These are phyloP conservation scores for Pristionchus arcanus DNA, from an alignment of 2,888 invertebrate species.

Conservation along the genomic window DNA sequence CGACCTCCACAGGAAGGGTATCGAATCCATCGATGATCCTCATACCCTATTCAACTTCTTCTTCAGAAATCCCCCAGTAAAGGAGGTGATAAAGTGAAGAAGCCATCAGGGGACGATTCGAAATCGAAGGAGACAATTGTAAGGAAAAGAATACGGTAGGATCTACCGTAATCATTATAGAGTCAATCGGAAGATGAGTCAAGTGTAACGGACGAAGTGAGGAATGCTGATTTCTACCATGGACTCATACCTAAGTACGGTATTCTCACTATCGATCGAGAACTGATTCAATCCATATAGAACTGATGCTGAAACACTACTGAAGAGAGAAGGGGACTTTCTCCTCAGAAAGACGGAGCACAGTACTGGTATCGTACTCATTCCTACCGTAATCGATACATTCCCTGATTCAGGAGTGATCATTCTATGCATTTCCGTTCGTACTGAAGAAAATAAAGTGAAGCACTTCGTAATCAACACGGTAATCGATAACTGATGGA, in stretches of 20 bases:
- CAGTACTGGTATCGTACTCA: constrained; percentile 36
- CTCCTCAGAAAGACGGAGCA: constrained; percentile 69
- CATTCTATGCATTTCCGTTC: constrained; percentile 66
- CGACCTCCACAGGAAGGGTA: not conserved
- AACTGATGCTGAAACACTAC: constrained; percentile 67
- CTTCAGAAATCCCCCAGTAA: not conserved
- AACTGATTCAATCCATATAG: constrained; percentile 58
- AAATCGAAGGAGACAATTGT: constrained; percentile 5
- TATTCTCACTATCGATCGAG: constrained; percentile 30
- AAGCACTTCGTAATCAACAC: constrained; percentile 68
- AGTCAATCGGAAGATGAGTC: constrained; percentile 57
- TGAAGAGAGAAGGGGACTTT: constrained; percentile 69
- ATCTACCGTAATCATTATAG: not conserved
- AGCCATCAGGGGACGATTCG: not conserved
- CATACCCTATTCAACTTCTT: not conserved
- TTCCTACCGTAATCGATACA: not conserved
- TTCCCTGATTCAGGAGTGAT: constrained; percentile 61
- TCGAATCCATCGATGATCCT: not conserved
- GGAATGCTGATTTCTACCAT: constrained; percentile 73
- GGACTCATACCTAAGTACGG: constrained; percentile 66
- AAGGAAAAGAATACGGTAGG: not conserved
- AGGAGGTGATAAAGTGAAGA: not conserved
- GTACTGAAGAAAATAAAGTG: constrained; percentile 60
- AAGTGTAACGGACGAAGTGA: constrained; percentile 69
- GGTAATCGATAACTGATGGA: not conserved